Evolutionary conservation across 2,113 vertebrate genomes (phyloP), one percentile per base, ranked within the genome.

Genomic region (Lycaon pictus): DNA sequence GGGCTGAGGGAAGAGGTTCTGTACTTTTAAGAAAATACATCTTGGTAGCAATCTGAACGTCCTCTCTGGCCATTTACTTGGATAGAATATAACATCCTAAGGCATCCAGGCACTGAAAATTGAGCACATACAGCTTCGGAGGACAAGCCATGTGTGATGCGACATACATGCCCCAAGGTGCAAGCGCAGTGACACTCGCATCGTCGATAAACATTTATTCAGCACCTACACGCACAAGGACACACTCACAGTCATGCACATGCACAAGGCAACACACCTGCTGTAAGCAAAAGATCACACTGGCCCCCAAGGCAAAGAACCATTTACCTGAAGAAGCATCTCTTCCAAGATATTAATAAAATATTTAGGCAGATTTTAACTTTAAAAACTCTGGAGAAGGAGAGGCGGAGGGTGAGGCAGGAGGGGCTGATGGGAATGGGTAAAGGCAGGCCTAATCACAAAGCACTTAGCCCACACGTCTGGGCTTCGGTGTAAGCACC

Each of bases 311-410:
- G 95, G 94, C 85, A 94, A 88, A 92, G 88, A 82, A 65, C 80
- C 29, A 0, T 87, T 96, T 84, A 76, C 81, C 81, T 90, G 82
- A 94, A 83, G 94, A 94, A 74, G 62, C 53, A 23, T 95, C 88
- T 91, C 71, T 95, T 93, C 86, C 77, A 74, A 80, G 86, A 91
- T 93, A 96, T 94, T 95, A 96, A 95, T 94, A 95, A 96, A 97
- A 97, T 53, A 93, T 56, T 25, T 51, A 65, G 89, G 83, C 83
- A 84, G 90, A 95, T 94, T 93, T 96, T 88, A 97, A 96, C 83
- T 95, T 92, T 23, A 91, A 96, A 95, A 95, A 71, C 51, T 51
- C 93, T 16, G 48, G 93, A 90, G 92, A 79, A 51, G 29, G 48
- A 22, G 48, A 82, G 79, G 43, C 2, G 12, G 63, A 15, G 27